Evolutionary conservation across 2,888 invertebrate species (phyloP), one percentile per base, ranked within the genome.

Genomic region (Xanthorhoe designata): DNA sequence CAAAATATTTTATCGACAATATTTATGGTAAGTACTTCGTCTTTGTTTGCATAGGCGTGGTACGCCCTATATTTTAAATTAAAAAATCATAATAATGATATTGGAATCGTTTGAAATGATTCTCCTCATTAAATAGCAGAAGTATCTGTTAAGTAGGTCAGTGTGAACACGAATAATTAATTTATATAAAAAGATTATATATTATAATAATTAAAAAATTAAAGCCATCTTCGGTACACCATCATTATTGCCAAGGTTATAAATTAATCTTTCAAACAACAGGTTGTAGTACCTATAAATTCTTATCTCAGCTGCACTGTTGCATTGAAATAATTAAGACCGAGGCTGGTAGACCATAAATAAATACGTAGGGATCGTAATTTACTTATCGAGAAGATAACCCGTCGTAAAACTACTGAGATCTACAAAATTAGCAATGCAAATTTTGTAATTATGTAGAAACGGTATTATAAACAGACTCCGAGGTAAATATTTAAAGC

Each of bases 401-500:
- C 35, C 35, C 53, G 7, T 49, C 62, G 38, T 58, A 61, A 19
- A 66, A 64, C 61, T n/a, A 32, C 57, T 10, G 2, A 60, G 42
- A 56, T 29, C 35, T 57, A 56, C 42, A 49, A 64, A 38, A 68
- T 69, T 66, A 59, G 67, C 70, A 68, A 64, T 72, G 64, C 70
- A 69, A 74, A 74, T 64, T 47, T 35, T 52, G 32, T 47, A 59
- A 62, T 63, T 66, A 65, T 65, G 70, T 60, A 57, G 64, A 71
- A 66, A 55, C 52, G 38, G 19, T 18, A 55, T 55, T 50, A 18
- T 35, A n/a, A 74, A 75, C 71, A 64, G 65, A 72, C 76, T 75
- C 70, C 0, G 68, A 81, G 80, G 82, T 70, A 62, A 70, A 79
- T 82, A 83, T 81, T 71, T 73, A 79, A 81, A 81, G 77, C 69